A percentile compares a stretch with the other conserved stretches of the same genome.
phyloP scores from a whole-genome alignment of 2,888 invertebrate species.

The Hemithea aestivaria region DNA sequence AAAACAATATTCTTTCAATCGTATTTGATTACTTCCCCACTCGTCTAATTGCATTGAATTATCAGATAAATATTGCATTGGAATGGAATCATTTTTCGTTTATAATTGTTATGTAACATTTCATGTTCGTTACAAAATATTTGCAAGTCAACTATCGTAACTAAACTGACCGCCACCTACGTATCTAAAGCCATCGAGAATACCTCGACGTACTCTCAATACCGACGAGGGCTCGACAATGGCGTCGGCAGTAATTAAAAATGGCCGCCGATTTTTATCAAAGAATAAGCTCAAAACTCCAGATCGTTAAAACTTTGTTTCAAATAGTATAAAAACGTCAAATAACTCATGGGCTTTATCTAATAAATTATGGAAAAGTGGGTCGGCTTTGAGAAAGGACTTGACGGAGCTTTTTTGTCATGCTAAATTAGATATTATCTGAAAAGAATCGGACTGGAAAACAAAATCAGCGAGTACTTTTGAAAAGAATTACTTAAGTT shows the following conservation, averaged over 20 bases:
- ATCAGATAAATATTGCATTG: too few species aligned
- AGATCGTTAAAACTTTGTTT: conserved; percentile 48
- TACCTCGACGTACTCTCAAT: conserved; percentile 21
- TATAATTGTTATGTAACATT: too few species aligned
- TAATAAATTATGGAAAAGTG: conserved; percentile 22
- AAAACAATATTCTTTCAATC: too few species aligned
- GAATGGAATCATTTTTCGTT: too few species aligned
- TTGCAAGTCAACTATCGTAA: too few species aligned
- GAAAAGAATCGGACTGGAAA: neutral
- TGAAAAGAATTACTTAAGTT: neutral
- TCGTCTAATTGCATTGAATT: too few species aligned
- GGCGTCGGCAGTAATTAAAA: conserved; percentile 65
- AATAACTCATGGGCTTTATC: conserved; percentile 22
- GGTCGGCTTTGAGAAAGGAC: conserved; percentile 10
- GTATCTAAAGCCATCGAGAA: conserved; percentile 38
- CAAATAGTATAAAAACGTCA: conserved; percentile 27
- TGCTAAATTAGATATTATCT: conserved; percentile 18
- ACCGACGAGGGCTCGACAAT: conserved; percentile 50
- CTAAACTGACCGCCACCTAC: neutral
- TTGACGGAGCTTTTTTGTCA: conserved; percentile 21
- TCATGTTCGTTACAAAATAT: too few species aligned
- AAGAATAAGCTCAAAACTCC: conserved; percentile 24
- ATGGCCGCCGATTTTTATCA: conserved; percentile 56
- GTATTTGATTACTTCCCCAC: too few species aligned
- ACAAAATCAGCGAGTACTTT: conserved; percentile 5